Evolutionary conservation across 2,113 vertebrate species (phyloP).

Genomic region (Glaucidium brasilianum): DNA sequence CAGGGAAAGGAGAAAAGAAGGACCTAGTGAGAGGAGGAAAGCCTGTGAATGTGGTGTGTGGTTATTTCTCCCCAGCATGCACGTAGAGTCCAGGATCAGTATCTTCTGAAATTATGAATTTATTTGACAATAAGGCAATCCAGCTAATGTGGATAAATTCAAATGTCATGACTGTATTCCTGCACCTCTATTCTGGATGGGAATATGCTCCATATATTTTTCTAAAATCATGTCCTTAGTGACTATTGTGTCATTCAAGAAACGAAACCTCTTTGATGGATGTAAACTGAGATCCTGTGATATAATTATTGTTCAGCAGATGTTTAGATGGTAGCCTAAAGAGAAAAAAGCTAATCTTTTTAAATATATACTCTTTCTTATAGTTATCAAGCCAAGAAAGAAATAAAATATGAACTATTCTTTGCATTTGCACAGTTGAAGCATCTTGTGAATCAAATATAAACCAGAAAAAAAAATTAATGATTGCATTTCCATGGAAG

Average conservation of each 20-base stretch:
- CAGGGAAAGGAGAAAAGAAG: neutral
- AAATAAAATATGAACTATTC: neutral
- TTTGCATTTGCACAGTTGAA: neutral
- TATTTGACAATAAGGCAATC: neutral
- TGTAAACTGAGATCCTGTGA: neutral
- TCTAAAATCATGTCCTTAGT: neutral
- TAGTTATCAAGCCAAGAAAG: neutral
- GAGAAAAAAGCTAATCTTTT: neutral
- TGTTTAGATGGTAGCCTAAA: neutral
- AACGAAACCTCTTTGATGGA: neutral
- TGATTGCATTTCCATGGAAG: neutral
- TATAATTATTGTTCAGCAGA: neutral
- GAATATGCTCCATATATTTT: neutral
- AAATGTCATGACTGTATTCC: neutral
- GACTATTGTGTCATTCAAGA: neutral
- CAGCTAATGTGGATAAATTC: neutral
- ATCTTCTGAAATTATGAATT: neutral
- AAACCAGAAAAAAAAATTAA: neutral
- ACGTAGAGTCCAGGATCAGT: neutral
- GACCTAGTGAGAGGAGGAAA: neutral
- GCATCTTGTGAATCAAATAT: neutral
- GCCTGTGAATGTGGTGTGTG: neutral
- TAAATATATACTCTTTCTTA: neutral
- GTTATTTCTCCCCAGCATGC: neutral
- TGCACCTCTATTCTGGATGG: neutral